A percentile compares a stretch with the other conserved stretches of the same genome.
Conservation (phyloP, 2,888 invertebrate species). For the Acanthopleura granulata region DNA sequence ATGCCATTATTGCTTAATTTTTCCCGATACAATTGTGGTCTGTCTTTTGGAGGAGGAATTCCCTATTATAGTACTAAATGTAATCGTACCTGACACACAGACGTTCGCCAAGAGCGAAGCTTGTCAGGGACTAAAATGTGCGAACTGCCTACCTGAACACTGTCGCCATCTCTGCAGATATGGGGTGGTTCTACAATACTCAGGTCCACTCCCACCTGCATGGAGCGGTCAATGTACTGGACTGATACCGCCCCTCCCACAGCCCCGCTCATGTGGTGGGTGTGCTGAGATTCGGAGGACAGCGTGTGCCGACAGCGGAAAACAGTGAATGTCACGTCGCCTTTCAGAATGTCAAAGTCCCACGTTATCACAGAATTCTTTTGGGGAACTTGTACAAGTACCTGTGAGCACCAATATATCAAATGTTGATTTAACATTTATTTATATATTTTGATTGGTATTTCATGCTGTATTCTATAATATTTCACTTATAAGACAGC, state of each 20-base stretch:
- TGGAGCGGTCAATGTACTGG: conserved; percentile 75
- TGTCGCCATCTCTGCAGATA: conserved; percentile 91
- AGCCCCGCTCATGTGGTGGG: conserved; percentile 64
- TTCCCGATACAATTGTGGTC: no score
- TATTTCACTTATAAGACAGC: not conserved
- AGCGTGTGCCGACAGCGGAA: conserved; percentile 69
- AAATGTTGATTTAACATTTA: not conserved
- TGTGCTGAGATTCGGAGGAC: conserved; percentile 54
- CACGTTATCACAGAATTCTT: conserved; percentile 92
- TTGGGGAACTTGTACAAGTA: conserved; percentile 82
- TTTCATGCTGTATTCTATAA: not conserved
- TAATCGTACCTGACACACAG: no score
- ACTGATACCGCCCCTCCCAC: conserved; percentile 60
- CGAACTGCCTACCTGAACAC: conserved; percentile 81
- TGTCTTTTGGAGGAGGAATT: no score
- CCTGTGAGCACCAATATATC: conserved; percentile 53
- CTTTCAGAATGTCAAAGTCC: conserved; percentile 95
- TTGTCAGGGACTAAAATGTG: no score
- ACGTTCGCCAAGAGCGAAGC: no score
- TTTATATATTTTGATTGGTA: not conserved
- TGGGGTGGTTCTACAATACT: conserved; percentile 85
- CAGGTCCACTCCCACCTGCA: conserved; percentile 79
- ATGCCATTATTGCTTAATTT: no score
- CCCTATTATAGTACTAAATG: no score
- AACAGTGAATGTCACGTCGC: conserved; percentile 88